These are phyloP conservation scores for Leptosomus discolor DNA, from an alignment of 2,113 vertebrate species.

Conservation along the genomic window DNA sequence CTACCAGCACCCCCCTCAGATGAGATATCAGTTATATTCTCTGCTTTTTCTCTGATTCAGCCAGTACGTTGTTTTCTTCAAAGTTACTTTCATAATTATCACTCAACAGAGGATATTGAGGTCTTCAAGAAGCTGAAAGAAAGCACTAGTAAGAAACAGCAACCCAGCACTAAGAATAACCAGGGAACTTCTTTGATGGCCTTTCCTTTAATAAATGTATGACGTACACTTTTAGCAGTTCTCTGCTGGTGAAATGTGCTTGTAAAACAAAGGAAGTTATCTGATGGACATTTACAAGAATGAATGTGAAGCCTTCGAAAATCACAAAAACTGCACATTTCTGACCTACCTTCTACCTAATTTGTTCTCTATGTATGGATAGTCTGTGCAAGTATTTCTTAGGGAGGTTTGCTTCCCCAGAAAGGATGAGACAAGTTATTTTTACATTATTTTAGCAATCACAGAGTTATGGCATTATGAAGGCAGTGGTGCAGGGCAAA, in stretches of 20 bases:
- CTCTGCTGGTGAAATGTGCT: background rate
- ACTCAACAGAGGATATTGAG: background rate
- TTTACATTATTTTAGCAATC: background rate
- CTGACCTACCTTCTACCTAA: background rate
- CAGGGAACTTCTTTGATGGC: background rate
- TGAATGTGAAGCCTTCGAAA: background rate
- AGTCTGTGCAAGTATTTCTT: background rate
- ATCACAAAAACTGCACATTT: background rate
- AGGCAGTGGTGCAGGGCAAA: background rate
- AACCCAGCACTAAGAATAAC: background rate
- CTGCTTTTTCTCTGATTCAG: background rate
- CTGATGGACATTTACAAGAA: background rate
- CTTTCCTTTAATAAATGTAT: background rate
- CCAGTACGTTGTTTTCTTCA: background rate
- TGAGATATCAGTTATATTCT: background rate
- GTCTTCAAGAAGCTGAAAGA: background rate
- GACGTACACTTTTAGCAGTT: background rate
- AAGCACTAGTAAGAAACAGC: background rate
- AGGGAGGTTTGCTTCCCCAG: background rate
- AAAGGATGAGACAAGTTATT: background rate
- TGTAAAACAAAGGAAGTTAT: background rate
- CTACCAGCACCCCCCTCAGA: too few species aligned
- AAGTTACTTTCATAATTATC: background rate
- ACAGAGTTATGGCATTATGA: background rate
- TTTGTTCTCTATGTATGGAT: background rate